Evolutionary conservation across 2,888 invertebrate species (phyloP), one percentile per base, ranked within the genome.

Genomic region (Salticus scenicus): DNA sequence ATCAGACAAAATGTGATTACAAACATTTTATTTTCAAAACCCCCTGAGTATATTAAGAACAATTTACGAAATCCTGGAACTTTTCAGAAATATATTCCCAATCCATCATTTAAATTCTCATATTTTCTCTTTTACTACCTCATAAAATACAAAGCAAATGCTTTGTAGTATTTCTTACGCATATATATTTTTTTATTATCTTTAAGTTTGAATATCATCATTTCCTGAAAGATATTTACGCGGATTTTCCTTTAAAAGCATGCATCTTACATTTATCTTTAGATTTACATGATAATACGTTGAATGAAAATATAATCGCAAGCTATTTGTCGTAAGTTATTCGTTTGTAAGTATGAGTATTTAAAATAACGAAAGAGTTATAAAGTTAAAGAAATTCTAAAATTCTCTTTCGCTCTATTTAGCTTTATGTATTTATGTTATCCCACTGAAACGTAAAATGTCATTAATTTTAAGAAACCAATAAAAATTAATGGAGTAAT

Each of bases 251-350:
- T 57, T 57, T 57, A 24, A 57, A 57, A 57, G 2, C 5, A 20
- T 24, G 20, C 24, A 57, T 57, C 57, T 12, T 24, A 24, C 57
- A 24, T 57, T 5, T 24, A n/a, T 42, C 70, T 70, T 28, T 70
- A 70, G 37, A 70, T 70, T 70, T 70, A 42, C 70, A 70, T 70
- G 41, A 70, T 70, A 70, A 70, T 70, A 28, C 27, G 28, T 20
- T 14, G 42, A 42, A 41, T 28, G 42, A 24, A 42, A 42, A 42
- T 33, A 42, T 42, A 70, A 70, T 70, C 41, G 33, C 2, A 31
- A n/a, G 42, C 31, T 31, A 66, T 66, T 66, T 31, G 17, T 66
- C 31, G 30, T 31, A 30, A 31, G 17, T 2, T 47, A 47, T 14
- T 7, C 42, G 17, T 47, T 17, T 14, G 17, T 47, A 47, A 47